phyloP scores from a whole-genome alignment of 2,888 invertebrate genomes.

The Metopia argyrocephala region DNA sequence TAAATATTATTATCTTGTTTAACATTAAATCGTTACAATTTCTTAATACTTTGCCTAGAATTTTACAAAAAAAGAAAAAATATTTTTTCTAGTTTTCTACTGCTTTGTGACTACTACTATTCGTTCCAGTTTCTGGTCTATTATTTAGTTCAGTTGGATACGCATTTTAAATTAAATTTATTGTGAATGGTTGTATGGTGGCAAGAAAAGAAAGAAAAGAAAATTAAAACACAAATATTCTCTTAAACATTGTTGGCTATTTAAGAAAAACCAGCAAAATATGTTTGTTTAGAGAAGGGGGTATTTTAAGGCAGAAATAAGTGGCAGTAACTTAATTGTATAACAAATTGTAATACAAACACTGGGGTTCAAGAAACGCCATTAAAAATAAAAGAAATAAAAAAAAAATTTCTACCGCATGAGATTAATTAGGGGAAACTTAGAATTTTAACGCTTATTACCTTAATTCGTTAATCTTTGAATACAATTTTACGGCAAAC shows the following conservation, averaged over 20 bases:
- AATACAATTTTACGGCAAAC: background rate
- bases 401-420: no score
- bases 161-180: slow-evolving; percentile 35
- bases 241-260: background rate
- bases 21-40: slow-evolving; percentile 37
- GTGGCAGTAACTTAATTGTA: slow-evolving; percentile 6
- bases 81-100: background rate
- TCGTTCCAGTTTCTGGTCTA: background rate
- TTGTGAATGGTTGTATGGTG: background rate
- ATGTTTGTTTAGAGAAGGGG: background rate
- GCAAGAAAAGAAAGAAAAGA: no score
- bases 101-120: slow-evolving; percentile 1
- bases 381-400: no score
- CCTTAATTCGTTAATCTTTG: background rate
- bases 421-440: background rate
- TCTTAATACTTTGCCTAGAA: background rate
- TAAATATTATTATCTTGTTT: slow-evolving; percentile 30
- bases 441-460: background rate
- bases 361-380: background rate
- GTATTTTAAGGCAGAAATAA: background rate
- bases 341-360: slow-evolving; percentile 22
- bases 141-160: slow-evolving; percentile 33
- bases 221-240: no score
- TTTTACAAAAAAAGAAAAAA: no score
- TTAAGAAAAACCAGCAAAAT: background rate